Base-by-base conservation (phyloP, 1,140 invertebrate genomes). In the Camponotus vicinus region DNA sequence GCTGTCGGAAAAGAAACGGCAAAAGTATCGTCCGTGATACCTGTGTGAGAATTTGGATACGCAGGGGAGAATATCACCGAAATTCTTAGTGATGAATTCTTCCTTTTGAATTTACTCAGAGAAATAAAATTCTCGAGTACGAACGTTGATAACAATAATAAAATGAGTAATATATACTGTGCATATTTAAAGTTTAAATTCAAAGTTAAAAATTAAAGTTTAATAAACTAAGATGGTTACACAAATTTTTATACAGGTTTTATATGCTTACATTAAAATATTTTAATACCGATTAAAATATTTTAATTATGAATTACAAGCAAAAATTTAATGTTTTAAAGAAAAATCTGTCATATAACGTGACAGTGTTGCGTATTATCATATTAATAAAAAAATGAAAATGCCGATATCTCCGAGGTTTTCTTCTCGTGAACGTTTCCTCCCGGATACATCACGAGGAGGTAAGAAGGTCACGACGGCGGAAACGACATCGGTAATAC, bases 401-500 rank as follows among this genome's bases (percentile, higher is more conserved):
- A 13, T 37, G 9, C 21, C 42, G 34, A 67, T 34, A 21, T 77
- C 9, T 67, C n/a, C 13, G 18, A 67, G 57, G 27, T 37, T 52
- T 40, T 80, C 64, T 15, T 67, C n/a, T 40, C 34, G 21, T 11
- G 8, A 18, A 42, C 4, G 61, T 15, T 64, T 42, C 9, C 40
- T 42, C 18, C 13, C 55, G 21, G 55, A n/a, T 42, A 18, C 32
- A 66, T n/a, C n/a, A 21, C 21, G 66, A 63, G 59, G 59, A 64
- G 59, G 78, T 42, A 69, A 73, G 61, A 63, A 71, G 63, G 52
- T 52, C 49, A 69, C 32, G 73, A 9, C 13, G 83, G 66, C 88
- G 73, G 89, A 86, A 86, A 86, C 70, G 73, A 90, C 85, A 91
- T 91, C 86, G 88, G 87, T 86, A 89, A 90, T 27, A 88, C 73